phyloP scores from a whole-genome alignment of 2,113 vertebrate genomes.

The Odobenus rosmarus region DNA sequence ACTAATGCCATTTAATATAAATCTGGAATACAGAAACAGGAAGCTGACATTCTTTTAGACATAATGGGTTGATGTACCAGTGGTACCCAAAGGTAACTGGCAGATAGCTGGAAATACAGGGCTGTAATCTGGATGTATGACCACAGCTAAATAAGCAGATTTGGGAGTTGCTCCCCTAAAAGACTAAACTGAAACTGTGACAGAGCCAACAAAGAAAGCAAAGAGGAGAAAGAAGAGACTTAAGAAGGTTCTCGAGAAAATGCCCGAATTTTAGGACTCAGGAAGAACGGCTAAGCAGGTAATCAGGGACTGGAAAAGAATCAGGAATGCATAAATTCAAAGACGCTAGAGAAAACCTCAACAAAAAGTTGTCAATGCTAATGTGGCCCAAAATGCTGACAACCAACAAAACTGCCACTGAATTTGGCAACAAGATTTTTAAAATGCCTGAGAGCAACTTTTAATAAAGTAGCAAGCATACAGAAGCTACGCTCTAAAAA shows the following conservation, averaged over 20 bases:
- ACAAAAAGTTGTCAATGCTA: background rate
- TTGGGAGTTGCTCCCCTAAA: background rate
- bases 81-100: background rate
- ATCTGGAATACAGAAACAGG: background rate
- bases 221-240: background rate
- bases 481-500: conserved; percentile 3
- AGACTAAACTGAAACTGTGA: background rate
- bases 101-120: background rate
- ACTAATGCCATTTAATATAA: background rate
- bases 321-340: conserved; percentile 7
- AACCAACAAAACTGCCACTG: background rate
- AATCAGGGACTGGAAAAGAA: background rate
- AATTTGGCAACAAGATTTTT: conserved; percentile 1
- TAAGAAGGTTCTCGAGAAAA: background rate
- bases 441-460: background rate
- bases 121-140: background rate
- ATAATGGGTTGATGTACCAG: background rate
- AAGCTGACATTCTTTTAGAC: background rate
- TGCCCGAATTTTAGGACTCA: conserved; percentile 1
- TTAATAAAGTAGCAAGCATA: background rate
- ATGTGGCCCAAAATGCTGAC: background rate
- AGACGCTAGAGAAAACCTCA: background rate
- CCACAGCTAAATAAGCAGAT: background rate
- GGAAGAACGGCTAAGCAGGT: background rate
- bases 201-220: background rate